phyloP scores from a whole-genome alignment of 2,888 invertebrate genomes.

The Drosophila lacicola region DNA sequence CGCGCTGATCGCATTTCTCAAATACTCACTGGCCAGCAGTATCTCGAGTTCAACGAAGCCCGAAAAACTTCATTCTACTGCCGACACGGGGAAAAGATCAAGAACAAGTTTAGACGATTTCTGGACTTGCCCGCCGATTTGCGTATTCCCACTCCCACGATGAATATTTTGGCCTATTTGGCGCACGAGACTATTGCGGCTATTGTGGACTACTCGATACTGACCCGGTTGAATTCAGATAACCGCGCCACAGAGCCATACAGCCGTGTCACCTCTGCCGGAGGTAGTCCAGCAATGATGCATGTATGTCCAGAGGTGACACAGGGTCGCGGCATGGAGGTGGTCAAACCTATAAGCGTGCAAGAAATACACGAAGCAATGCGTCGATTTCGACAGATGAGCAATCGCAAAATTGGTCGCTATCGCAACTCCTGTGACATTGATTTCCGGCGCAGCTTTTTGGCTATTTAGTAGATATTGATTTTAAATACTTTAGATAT shows the following conservation, averaged over 20 bases:
- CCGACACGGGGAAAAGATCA: conserved; percentile 86
- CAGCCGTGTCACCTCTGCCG: conserved; percentile 86
- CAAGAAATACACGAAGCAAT: conserved; percentile 93
- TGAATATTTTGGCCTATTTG: conserved; percentile 93
- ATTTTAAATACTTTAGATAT: too few species aligned
- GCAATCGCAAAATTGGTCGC: conserved; percentile 81
- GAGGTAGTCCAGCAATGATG: conserved; percentile 84
- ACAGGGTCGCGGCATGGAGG: conserved; percentile 87
- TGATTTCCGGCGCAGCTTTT: conserved; percentile 80
- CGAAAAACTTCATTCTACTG: conserved; percentile 90
- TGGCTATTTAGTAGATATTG: conserved; percentile 78
- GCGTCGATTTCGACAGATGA: conserved; percentile 87
- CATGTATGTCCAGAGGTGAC: conserved; percentile 85
- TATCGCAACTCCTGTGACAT: conserved; percentile 82
- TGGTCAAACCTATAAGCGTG: conserved; percentile 90
- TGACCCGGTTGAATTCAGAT: conserved; percentile 91
- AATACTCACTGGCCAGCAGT: conserved; percentile 87
- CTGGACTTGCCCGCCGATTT: conserved; percentile 88
- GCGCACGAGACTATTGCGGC: conserved; percentile 96
- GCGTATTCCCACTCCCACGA: conserved; percentile 87
- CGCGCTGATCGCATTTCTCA: conserved; percentile 88
- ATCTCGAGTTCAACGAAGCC: conserved; percentile 92
- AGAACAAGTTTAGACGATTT: conserved; percentile 88
- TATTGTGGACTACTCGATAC: conserved; percentile 92
- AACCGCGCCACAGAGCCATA: conserved; percentile 90